Base-by-base conservation (phyloP, 2,113 vertebrate species). In the Piaya cayana region DNA sequence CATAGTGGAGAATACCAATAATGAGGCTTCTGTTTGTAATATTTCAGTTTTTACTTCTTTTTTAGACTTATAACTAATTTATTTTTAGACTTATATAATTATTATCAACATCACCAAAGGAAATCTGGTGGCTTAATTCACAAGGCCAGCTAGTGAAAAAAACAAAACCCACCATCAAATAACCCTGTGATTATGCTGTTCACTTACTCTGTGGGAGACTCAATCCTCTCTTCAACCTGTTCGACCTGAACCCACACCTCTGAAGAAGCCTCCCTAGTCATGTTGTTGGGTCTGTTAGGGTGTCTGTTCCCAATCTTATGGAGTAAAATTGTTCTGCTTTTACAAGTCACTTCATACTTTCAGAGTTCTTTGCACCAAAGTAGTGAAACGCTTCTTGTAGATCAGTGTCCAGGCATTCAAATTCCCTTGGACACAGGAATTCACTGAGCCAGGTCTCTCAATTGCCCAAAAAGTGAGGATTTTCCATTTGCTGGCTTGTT, bases 151-250 rank as follows among this genome's bases (percentile, higher is more conserved):
- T 58, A 60, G 17, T 69, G 69, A 74, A 95, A 67, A 37, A 22
- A 2, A 3, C 0, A 37, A 19, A 2, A 4, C 43, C 43, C 43
- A 0, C 0, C 30, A 52, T 23, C 18, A 82, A 65, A 90, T 79
- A 65, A 75, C 20, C 20, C 4, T 78, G n/a, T 71, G 36, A 70
- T 63, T 47, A 30, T n/a, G 62, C 11, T 3, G 5, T 59, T 88
- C 65, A 85, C 27, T 12, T 59, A 27, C 18, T 36, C 19, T 21
- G 9, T 1, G 3, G 39, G 0, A 84, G 30, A 77, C 15, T 86
- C 53, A 65, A 36, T 63, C 29, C 27, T 75, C 22, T 18, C 12
- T 1, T 43, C 42, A 83, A 5, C 45, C 12, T 50, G 27, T 16
- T 78, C 37, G 56, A 82, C 34, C 30, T 3, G 21, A 89, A 68